Conservation (phyloP, 2,797 vertebrate species). For the Kryptolebias ocellatus region DNA sequence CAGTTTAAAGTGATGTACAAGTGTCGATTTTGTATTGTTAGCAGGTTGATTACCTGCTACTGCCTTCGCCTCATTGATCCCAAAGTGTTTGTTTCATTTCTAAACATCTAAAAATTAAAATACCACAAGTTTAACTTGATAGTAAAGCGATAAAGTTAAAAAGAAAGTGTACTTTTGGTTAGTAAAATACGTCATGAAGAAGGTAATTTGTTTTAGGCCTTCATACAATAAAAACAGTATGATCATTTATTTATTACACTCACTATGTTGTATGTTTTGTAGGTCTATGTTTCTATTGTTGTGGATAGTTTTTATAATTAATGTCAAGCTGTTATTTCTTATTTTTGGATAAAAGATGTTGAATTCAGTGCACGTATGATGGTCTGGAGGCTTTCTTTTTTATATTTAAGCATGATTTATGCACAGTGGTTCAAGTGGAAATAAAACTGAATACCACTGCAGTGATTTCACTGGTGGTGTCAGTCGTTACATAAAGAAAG, state of each 20-base stretch:
- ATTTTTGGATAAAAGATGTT: no score
- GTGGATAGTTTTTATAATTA: no score
- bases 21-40: slow-evolving; percentile 32
- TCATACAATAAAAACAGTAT: neutral
- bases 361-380: no score
- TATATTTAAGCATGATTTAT: no score
- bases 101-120: neutral
- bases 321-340: no score
- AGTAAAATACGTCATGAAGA: neutral
- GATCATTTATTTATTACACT: no score
- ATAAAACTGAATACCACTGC: neutral
- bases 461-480: no score
- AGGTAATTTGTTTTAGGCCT: neutral
- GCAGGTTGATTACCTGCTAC: slow-evolving; percentile 57
- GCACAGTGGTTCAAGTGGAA: neutral
- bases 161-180: neutral
- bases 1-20: neutral
- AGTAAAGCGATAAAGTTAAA: neutral
- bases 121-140: neutral
- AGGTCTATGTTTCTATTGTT: no score
- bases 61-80: no score
- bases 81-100: slow-evolving; percentile 4
- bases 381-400: no score
- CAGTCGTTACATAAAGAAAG: neutral
- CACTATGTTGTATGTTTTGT: neutral